Percentiles rank a stretch among this genome's conserved stretches.
These are phyloP conservation scores for Hypocryptadius cinnamomeus DNA, from an alignment of 2,113 vertebrate species.

Conservation along the genomic window DNA sequence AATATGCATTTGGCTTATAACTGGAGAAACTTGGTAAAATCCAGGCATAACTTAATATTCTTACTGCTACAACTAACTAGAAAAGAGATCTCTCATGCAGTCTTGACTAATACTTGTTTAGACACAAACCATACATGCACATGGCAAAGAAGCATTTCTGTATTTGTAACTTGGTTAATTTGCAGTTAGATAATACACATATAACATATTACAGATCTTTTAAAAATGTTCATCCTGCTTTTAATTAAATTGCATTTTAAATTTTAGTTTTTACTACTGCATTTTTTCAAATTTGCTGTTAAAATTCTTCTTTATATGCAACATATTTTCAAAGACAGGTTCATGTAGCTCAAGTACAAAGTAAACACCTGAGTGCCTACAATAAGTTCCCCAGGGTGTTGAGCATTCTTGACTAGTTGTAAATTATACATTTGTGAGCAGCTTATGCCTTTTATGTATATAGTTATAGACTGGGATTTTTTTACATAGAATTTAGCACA, in stretches of 20 bases:
- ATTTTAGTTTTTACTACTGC: background rate
- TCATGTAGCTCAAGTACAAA: background rate
- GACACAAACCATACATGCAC: background rate
- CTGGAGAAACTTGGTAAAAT: background rate
- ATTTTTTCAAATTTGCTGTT: background rate
- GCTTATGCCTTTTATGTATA: background rate
- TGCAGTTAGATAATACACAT: background rate
- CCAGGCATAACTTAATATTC: background rate
- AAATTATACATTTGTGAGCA: background rate
- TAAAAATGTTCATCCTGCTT: background rate
- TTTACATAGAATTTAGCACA: background rate
- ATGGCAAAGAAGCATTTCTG: background rate
- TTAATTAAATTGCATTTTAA: background rate
- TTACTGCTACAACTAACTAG: background rate
- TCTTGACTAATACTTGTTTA: background rate
- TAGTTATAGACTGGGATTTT: background rate
- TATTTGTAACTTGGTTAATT: background rate
- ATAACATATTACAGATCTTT: background rate
- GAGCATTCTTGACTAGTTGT: background rate
- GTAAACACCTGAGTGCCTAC: background rate
- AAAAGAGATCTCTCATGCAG: background rate
- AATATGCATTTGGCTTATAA: background rate
- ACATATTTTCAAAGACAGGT: background rate
- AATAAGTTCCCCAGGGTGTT: background rate
- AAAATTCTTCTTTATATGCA: background rate